These are phyloP conservation scores for Radopholus similis DNA, from an alignment of 1,140 invertebrate genomes.

Conservation along the genomic window DNA sequence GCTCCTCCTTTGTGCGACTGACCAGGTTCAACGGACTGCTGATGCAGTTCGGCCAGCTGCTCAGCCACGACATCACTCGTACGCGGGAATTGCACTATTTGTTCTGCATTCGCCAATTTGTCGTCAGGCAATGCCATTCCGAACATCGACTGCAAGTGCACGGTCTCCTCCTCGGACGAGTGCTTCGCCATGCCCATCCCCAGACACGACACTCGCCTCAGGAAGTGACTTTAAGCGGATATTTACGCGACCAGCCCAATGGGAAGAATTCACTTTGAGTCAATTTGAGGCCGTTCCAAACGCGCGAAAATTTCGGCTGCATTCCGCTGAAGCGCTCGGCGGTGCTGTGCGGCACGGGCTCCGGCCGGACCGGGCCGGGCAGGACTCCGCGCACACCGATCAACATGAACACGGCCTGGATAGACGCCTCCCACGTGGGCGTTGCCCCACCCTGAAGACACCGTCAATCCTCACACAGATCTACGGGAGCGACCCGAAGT, in stretches of 20 bases:
- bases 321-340: slow-evolving; percentile 43
- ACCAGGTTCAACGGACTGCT: slow-evolving; percentile 27
- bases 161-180: slow-evolving; percentile 7
- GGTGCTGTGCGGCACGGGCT: slow-evolving; percentile 32
- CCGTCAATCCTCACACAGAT: not conserved
- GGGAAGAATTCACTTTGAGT: slow-evolving; percentile 5
- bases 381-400: slow-evolving; percentile 32
- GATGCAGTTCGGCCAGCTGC: slow-evolving; percentile 43
- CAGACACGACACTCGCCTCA: slow-evolving; percentile 27
- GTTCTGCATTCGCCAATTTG: not conserved
- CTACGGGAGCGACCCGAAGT: slow-evolving; percentile 20
- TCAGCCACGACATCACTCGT: slow-evolving; percentile 41
- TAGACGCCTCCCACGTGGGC: slow-evolving; percentile 38
- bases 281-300: not conserved
- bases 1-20: slow-evolving; percentile 14
- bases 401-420: slow-evolving; percentile 45
- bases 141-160: slow-evolving; percentile 2
- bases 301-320: slow-evolving; percentile 19
- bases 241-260: not conserved
- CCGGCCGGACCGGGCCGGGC: slow-evolving; percentile 10
- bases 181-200: slow-evolving; percentile 36
- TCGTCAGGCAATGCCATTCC: slow-evolving; percentile 1
- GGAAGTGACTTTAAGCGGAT: not conserved
- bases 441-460: not conserved
- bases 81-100: not conserved